Evolutionary conservation across 2,797 vertebrate genomes (phyloP).

Genomic region (Hybognathus amarus): DNA sequence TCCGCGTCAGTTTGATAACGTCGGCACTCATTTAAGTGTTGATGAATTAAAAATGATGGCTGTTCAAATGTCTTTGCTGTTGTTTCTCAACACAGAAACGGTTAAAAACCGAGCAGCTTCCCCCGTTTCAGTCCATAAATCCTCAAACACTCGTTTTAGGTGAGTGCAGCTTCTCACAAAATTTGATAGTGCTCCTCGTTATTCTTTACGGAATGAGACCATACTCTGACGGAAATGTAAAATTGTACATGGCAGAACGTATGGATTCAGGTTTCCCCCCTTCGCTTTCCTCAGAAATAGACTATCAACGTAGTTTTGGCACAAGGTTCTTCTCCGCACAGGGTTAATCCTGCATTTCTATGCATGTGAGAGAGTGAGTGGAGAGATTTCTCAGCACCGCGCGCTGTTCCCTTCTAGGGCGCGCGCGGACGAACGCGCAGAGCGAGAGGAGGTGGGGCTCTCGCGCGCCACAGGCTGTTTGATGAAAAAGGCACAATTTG

Average conservation of each 20-base stretch:
- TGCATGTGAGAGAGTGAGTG: constrained; percentile 70
- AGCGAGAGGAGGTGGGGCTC: constrained; percentile 79
- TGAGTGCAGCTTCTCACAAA: constrained; percentile 6
- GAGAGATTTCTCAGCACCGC: constrained; percentile 70
- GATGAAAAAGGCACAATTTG: constrained; percentile 47
- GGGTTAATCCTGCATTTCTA: constrained; percentile 69
- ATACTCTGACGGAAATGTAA: constrained; percentile 26
- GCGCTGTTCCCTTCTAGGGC: constrained; percentile 68
- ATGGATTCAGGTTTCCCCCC: constrained; percentile 1
- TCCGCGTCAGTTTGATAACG: constrained; percentile 50
- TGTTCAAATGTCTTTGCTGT: constrained; percentile 23
- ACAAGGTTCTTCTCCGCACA: constrained; percentile 44
- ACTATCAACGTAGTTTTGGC: constrained; percentile 37
- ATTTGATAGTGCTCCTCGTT: constrained; percentile 5
- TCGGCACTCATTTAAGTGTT: constrained; percentile 25
- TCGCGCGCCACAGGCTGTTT: constrained; percentile 58
- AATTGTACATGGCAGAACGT: neutral
- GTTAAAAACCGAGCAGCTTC: neutral
- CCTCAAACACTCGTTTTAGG: constrained; percentile 27
- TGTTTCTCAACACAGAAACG: neutral
- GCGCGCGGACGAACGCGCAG: constrained; percentile 64
- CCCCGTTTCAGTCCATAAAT: constrained; percentile 21
- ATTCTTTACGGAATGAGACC: constrained; percentile 22
- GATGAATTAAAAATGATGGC: neutral
- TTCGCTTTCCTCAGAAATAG: constrained; percentile 33